Percentiles rank a stretch among this genome's conserved stretches.
Evolutionary conservation across 2,797 vertebrate species (phyloP).

Genomic region (Intellagama lesueurii): DNA sequence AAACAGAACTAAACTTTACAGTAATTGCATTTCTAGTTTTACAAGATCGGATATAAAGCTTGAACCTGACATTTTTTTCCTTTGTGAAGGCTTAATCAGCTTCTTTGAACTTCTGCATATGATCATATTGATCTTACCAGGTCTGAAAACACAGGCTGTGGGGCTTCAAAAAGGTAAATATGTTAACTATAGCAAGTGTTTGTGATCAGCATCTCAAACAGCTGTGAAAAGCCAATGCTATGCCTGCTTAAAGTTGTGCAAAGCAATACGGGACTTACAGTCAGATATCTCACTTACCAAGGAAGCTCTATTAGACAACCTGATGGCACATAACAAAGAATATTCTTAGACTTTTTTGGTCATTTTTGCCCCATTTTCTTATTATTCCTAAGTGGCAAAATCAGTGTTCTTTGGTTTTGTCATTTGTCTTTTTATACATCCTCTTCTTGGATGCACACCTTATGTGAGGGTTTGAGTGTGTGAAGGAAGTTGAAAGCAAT

Average conservation of each 20-base stretch:
- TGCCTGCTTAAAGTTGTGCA: background rate
- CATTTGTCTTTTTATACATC: too few species aligned
- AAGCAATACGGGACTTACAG: background rate
- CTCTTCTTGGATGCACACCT: too few species aligned
- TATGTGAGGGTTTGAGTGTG: too few species aligned
- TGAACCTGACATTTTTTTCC: constrained; percentile 6
- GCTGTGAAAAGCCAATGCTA: background rate
- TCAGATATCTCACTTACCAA: background rate
- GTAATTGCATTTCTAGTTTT: constrained; percentile 6
- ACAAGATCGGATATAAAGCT: background rate
- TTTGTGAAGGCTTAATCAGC: constrained; percentile 2
- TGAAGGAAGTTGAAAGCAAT: too few species aligned
- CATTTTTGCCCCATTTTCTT: too few species aligned
- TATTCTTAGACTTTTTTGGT: too few species aligned
- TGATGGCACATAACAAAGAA: too few species aligned
- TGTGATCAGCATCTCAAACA: background rate
- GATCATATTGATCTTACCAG: background rate
- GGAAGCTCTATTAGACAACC: too few species aligned
- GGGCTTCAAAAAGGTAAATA: background rate
- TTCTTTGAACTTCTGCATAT: background rate
- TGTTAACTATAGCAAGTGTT: background rate
- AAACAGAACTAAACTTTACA: constrained; percentile 16
- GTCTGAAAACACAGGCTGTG: background rate
- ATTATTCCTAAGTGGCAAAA: too few species aligned
- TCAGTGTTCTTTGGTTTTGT: too few species aligned